Evolutionary conservation across 2,113 vertebrate species (phyloP).

Genomic region (Agelaius tricolor): DNA sequence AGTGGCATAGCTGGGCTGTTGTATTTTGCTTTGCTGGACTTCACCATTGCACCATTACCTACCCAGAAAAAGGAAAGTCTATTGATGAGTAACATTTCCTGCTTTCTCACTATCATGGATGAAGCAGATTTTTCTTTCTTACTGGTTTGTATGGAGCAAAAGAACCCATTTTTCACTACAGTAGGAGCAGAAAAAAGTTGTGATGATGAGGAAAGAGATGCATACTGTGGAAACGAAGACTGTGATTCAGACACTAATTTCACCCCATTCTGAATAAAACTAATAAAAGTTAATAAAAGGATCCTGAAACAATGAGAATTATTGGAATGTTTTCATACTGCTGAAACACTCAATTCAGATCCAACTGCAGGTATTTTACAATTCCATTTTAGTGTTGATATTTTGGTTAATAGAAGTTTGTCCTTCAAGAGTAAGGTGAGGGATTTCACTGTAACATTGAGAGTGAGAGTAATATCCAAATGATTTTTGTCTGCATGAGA

Average conservation of each 20-base stretch:
- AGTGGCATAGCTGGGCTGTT: not conserved
- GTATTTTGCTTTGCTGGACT: not conserved
- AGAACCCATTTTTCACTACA: not conserved
- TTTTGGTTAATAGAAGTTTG: not conserved
- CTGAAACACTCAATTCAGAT: not conserved
- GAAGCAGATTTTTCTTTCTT: not conserved
- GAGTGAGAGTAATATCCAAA: not conserved
- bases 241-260: not conserved
- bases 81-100: not conserved
- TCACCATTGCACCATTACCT: not conserved
- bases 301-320: not conserved
- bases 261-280: not conserved
- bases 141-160: not conserved
- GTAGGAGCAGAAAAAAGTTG: not conserved
- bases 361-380: not conserved
- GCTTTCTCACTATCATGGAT: not conserved
- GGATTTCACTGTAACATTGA: not conserved
- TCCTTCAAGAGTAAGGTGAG: not conserved
- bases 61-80: not conserved
- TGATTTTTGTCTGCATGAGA: not conserved
- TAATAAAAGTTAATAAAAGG: not conserved
- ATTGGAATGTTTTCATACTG: not conserved
- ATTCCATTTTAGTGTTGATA: not conserved
- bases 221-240: not conserved
- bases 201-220: not conserved